Base-by-base conservation (phyloP, 2,113 vertebrate genomes). In the Alethe diademata region DNA sequence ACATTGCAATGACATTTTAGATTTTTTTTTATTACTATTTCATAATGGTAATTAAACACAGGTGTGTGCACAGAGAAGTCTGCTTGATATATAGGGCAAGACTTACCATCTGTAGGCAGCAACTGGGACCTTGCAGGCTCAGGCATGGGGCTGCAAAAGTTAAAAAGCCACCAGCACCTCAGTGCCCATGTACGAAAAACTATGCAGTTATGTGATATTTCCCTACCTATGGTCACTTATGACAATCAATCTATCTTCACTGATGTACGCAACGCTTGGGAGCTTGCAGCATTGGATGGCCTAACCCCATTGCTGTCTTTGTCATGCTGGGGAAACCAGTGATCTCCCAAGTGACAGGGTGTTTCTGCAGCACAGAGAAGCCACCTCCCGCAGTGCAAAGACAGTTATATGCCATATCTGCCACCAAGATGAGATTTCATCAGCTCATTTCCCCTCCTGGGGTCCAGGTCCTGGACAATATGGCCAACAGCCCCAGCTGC, bases 401-500 rank as follows among this genome's bases (percentile, higher is more conserved):
- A 38, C 12, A 26, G 14, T 71, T 88, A 17, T 15, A 31, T 7
- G 22, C 23, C n/a, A 78, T 0, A 2, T 8, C 43, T 62, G 31
- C 8, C 58, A 36, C 38, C 53, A 60, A 45, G 38, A 51, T 61
- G 40, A 36, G 50, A 43, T 45, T 86, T 85, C 20, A 35, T 36
- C 12, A 42, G 33, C 33, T 81, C 40, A 10, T 47, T 69, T 61
- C 2, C 31, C 43, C 56, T 83, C 35, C 57, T 3, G 2, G 19
- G 25, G 25, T 43, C 51, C 0, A 0, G 56, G 18, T 17, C 66
- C n/a, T 25, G 28, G 65, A n/a, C 51, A 53, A 16, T 0, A 1
- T 1, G 3, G 38, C n/a, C 0, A 0, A 9, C 78, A 69, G 64
- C 18, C 31, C 22, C 8, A 8, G 70, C 45, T 3, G 2, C 4